Base-by-base conservation (phyloP, 37 sponge, comb jelly and placozoan genomes). In the Axinella damicornis region DNA sequence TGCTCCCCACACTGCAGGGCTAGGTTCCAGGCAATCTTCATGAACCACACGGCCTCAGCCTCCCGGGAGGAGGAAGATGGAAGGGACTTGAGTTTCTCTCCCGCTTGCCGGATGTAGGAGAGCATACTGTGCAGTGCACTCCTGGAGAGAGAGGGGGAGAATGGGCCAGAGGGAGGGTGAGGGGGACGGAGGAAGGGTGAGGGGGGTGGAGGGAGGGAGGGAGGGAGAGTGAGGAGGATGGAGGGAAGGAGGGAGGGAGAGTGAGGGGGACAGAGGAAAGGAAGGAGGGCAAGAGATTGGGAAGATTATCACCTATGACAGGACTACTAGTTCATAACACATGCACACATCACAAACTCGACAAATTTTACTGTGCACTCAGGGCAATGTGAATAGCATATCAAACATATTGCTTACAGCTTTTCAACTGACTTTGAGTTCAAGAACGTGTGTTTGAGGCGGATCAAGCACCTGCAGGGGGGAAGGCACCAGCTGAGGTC, bases 11-110 rank as follows among this genome's bases (percentile, higher is more conserved):
- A 90, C 79, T 93, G 86, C 20, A 96, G 87, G 34, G 94, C 94
- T 52, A 91, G 60, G 75, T 96, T 96, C 97, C 97, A 96, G 2
- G 97, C 81, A 35, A 88, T 71, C 70, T 91, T 95, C 82, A 91
- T 69, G 73, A 95, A 88, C 95, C 95, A 95, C 35, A 30, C 30
- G 2, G 73, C 89, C 65, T 95, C 95, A 14, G 82, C 88, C 24
- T 87, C 73, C 53, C 34, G 53, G 2, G 74, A 0, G 5, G 70
- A 25, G 27, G 35, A 16, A 1, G 71, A 28, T 2, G 60, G 40
- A 52, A 69, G 52, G 39, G 54, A 0, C 46, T 53, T n/a, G 24
- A 63, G 68, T 20, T 40, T 41, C 18, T 55, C n/a, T 35, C 56
- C 22, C 14, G 78, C 86, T 12, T 16, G 6, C 32, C 68, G n/a